Conservation (phyloP, 2,888 invertebrate genomes). For the Drosophila acutilabella region DNA sequence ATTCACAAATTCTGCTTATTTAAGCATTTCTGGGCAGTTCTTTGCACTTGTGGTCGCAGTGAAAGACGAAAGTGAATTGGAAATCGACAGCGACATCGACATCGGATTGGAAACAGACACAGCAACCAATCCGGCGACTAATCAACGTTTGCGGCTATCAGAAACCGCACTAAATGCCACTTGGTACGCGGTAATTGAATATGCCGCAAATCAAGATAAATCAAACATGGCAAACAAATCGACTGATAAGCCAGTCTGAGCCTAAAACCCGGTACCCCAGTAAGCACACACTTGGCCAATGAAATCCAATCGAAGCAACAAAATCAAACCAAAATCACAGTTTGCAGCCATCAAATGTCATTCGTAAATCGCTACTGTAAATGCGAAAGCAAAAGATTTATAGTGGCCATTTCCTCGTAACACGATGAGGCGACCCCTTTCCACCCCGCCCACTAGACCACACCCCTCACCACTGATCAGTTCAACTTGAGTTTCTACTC, state of each 20-base stretch:
- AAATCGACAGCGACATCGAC: constrained; percentile 1
- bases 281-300: constrained; percentile 22
- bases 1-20: no score
- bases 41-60: neutral
- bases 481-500: neutral
- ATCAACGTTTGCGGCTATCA: constrained; percentile 52
- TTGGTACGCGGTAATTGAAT: constrained; percentile 51
- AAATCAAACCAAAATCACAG: constrained; percentile 32
- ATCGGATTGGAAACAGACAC: neutral
- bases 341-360: constrained; percentile 59
- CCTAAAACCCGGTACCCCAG: constrained; percentile 19
- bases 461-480: neutral
- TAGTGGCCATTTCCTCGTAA: constrained; percentile 66
- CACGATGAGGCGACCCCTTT: constrained; percentile 36
- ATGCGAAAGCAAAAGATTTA: constrained; percentile 67
- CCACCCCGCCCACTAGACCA: neutral
- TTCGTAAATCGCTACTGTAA: constrained; percentile 65
- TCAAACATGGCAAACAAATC: constrained; percentile 75
- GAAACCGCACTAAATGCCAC: constrained; percentile 40
- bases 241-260: constrained; percentile 55
- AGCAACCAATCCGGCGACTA: constrained; percentile 18
- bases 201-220: constrained; percentile 70
- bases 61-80: neutral
- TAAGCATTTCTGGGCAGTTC: no score
- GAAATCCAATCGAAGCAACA: constrained; percentile 43